Conservation (phyloP, 2,113 vertebrate genomes). For the Craseonycteris thonglongyai region DNA sequence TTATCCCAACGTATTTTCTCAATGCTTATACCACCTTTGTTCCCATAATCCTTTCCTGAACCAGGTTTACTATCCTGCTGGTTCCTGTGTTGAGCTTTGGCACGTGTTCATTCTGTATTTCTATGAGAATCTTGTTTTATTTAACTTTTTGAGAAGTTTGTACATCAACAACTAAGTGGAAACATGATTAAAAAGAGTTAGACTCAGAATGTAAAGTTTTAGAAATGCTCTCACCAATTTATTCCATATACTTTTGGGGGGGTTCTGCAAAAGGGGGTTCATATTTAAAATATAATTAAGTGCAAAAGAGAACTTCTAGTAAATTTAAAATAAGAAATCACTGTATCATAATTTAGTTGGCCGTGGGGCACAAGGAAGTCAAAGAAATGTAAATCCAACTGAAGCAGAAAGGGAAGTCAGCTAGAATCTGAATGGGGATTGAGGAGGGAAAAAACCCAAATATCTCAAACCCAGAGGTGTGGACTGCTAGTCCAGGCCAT, state of each 20-base stretch:
- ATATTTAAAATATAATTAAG: background rate
- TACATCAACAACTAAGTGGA: background rate
- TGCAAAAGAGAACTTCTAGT: background rate
- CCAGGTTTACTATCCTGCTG: background rate
- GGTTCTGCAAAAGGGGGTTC: background rate
- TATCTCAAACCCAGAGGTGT: background rate
- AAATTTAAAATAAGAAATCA: background rate
- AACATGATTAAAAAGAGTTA: background rate
- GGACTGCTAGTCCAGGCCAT: background rate
- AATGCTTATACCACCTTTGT: background rate
- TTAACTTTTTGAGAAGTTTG: background rate
- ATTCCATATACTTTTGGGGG: background rate
- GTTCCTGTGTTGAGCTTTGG: background rate
- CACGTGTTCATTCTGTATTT: background rate
- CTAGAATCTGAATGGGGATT: no score
- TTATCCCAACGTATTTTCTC: background rate
- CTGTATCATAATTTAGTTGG: background rate
- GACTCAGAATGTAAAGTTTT: background rate
- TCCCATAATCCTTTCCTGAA: background rate
- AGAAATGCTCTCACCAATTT: background rate
- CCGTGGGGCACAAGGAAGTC: background rate
- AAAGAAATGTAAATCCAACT: background rate
- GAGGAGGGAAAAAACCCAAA: background rate
- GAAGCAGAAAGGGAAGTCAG: background rate
- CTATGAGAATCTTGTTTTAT: background rate